A percentile compares a stretch with the other conserved stretches of the same genome.
phyloP scores from a whole-genome alignment of 2,797 vertebrate genomes.

The Urophycis tenuis region DNA sequence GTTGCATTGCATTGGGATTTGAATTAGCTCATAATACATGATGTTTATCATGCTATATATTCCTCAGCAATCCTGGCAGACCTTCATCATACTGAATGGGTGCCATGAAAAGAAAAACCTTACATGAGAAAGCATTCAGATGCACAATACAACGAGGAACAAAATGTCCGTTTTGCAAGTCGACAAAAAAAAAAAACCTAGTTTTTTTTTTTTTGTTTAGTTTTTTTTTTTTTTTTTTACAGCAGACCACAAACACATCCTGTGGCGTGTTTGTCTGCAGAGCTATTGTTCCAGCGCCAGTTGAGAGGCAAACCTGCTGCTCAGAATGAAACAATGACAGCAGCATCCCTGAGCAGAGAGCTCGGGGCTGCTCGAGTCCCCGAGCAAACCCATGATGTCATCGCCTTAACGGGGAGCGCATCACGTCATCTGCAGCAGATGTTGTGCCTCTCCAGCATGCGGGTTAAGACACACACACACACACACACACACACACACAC shows the following conservation, averaged over 20 bases:
- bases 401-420: conserved; percentile 37
- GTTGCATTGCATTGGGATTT: neutral
- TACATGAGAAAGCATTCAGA: neutral
- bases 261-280: neutral
- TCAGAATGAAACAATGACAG: neutral
- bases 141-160: neutral
- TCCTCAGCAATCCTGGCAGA: neutral
- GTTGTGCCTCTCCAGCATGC: neutral
- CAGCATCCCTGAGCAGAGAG: neutral
- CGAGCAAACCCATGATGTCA: conserved; percentile 52
- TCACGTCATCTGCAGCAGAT: conserved; percentile 39
- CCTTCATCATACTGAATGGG: neutral
- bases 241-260: neutral
- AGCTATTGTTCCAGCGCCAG: neutral
- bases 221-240: neutral
- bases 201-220: neutral
- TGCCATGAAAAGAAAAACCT: neutral
- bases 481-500: neutral
- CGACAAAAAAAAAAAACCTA: neutral
- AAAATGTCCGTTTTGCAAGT: neutral
- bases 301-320: too few relatives aligned
- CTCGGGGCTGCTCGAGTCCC: conserved; percentile 12
- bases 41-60: neutral
- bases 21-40: neutral
- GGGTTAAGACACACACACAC: neutral